phyloP scores from a whole-genome alignment of 2,797 vertebrate genomes.

The Morelia viridis region DNA sequence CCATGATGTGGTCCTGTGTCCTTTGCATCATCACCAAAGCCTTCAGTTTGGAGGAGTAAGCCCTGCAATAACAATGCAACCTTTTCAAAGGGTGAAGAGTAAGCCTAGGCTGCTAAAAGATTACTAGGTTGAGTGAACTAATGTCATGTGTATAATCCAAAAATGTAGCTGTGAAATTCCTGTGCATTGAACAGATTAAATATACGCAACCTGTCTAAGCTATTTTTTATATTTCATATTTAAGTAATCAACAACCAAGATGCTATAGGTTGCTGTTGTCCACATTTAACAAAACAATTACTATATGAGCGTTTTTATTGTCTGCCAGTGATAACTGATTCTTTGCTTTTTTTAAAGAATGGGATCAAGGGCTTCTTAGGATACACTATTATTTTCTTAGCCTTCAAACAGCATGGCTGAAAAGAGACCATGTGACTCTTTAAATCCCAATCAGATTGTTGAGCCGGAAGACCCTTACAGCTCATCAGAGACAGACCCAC shows the following conservation, averaged over 20 bases:
- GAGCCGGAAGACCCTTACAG: conserved; percentile 10
- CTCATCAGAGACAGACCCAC: not conserved
- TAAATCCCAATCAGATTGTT: not conserved
- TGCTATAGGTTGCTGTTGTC: not conserved
- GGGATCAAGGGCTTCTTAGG: not conserved
- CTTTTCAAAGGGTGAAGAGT: no score
- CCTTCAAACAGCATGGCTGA: not conserved
- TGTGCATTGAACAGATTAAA: not conserved
- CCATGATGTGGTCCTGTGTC: no score
- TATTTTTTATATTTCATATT: not conserved
- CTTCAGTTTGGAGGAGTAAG: no score
- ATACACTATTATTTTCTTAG: conserved; percentile 6
- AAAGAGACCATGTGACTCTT: not conserved
- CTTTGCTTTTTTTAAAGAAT: not conserved
- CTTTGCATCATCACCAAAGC: no score
- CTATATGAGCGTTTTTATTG: conserved; percentile 2
- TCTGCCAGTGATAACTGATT: not conserved
- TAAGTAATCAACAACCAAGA: not conserved
- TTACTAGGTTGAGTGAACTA: no score
- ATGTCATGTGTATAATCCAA: no score
- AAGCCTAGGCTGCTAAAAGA: no score
- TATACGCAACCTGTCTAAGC: not conserved
- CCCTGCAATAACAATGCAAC: no score
- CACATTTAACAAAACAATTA: not conserved
- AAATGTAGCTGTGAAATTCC: not conserved